These are phyloP conservation scores for Homarus americanus DNA, from an alignment of 1,140 invertebrate species.

Conservation along the genomic window DNA sequence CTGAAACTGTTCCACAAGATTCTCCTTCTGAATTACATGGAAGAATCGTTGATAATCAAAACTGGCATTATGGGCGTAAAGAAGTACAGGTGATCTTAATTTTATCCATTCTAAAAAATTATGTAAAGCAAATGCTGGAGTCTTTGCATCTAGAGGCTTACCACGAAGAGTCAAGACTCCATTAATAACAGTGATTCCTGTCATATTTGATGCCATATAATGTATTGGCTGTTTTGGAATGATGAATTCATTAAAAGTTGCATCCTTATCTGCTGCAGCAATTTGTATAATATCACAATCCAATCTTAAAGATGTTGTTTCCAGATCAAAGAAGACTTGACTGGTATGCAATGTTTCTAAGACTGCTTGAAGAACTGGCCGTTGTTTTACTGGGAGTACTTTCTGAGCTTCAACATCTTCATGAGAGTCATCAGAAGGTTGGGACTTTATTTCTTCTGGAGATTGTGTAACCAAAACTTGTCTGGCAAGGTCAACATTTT, in stretches of 20 bases:
- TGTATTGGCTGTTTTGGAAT: background rate
- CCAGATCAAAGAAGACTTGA: slow-evolving; percentile 23
- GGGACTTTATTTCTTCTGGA: background rate
- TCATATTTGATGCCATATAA: background rate
- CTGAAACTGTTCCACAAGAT: background rate
- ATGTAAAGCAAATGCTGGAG: background rate
- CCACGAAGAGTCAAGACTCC: background rate
- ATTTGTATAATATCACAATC: slow-evolving; percentile 19
- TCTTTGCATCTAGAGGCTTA: background rate
- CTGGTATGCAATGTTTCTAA: background rate
- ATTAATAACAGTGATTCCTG: background rate
- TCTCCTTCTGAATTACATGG: background rate
- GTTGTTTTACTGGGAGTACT: background rate
- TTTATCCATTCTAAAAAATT: slow-evolving; percentile 26
- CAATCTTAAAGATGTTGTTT: slow-evolving; percentile 11
- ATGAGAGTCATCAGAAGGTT: too few relatives aligned
- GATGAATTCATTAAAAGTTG: background rate
- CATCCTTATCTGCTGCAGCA: slow-evolving; percentile 11
- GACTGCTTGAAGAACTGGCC: background rate
- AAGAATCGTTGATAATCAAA: slow-evolving; percentile 29
- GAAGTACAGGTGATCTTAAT: slow-evolving; percentile 12
- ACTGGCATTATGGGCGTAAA: slow-evolving; percentile 18
- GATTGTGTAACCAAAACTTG: background rate
- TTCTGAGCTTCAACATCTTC: too few relatives aligned
- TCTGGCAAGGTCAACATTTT: background rate